Conservation (phyloP, 2,888 invertebrate species). For the Spisula solida region DNA sequence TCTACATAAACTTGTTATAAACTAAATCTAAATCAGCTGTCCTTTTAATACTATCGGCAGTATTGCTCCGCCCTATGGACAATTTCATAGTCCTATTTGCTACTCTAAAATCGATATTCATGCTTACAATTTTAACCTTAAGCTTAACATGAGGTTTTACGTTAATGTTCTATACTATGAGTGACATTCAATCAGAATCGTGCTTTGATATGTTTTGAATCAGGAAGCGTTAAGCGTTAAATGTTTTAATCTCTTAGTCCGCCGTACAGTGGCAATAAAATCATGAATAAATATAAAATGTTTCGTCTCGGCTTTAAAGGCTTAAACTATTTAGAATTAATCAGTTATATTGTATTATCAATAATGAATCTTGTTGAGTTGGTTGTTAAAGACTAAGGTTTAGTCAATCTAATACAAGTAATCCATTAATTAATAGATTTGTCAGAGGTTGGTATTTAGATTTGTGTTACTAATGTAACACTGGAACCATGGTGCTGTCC, state of each 20-base stretch:
- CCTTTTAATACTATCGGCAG: not conserved
- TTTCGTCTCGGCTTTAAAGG: not conserved
- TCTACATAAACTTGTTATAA: not conserved
- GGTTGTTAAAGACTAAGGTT: too few relatives aligned
- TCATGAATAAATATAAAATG: not conserved
- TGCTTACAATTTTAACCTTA: not conserved
- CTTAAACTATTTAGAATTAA: not conserved
- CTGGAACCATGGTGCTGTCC: too few relatives aligned
- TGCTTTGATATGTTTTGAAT: not conserved
- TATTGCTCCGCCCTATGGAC: slow-evolving; percentile 10
- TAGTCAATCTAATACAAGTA: too few relatives aligned
- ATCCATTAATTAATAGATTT: too few relatives aligned
- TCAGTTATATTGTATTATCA: not conserved
- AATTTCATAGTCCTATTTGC: slow-evolving; percentile 22
- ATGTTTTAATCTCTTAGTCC: not conserved
- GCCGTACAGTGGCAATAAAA: not conserved
- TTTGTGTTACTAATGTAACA: too few relatives aligned
- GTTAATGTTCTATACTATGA: not conserved
- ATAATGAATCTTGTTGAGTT: slow-evolving; percentile 9
- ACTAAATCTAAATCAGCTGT: not conserved
- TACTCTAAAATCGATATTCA: slow-evolving; percentile 39
- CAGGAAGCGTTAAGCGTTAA: not conserved
- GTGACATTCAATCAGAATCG: not conserved
- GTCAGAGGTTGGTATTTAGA: too few relatives aligned
- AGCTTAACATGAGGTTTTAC: not conserved